Conservation (phyloP, 2,797 vertebrate species). For the Selene dorsalis region DNA sequence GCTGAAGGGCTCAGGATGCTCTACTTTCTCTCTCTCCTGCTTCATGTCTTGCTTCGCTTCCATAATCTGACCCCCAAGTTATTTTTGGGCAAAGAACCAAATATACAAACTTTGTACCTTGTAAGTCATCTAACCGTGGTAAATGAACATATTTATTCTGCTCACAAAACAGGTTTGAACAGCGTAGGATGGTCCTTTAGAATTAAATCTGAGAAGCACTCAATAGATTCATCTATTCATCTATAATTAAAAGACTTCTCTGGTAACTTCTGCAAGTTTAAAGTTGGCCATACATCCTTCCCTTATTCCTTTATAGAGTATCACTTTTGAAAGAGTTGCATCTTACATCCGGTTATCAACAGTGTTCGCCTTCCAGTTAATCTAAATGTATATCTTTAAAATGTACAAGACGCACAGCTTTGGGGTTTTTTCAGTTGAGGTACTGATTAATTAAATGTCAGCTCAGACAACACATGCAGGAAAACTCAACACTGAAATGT, state of each 20-base stretch:
- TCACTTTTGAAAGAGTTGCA: not conserved
- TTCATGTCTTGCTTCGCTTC: conserved; percentile 38
- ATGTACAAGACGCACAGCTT: conserved; percentile 6
- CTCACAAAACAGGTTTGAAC: conserved; percentile 5
- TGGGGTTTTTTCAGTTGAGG: conserved; percentile 4
- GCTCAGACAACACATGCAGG: conserved; percentile 38
- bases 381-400: conserved; percentile 28
- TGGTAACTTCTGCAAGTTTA: not conserved
- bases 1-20: conserved; percentile 63
- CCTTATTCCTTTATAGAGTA: not conserved
- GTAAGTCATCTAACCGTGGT: not conserved
- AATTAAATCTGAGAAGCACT: not conserved
- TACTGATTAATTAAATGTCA: conserved; percentile 56
- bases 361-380: not conserved
- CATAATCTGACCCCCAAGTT: conserved; percentile 42
- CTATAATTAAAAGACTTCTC: not conserved
- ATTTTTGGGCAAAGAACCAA: conserved; percentile 18
- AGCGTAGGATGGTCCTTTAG: not conserved
- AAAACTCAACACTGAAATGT: conserved; percentile 50
- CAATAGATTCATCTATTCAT: not conserved
- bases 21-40: conserved; percentile 48
- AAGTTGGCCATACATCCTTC: not conserved
- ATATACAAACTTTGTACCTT: conserved; percentile 18
- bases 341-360: not conserved
- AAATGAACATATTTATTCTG: conserved; percentile 3